Evolutionary conservation across 2,113 vertebrate genomes (phyloP), one percentile per base, ranked within the genome.

Genomic region (Atherinomorus stipes): DNA sequence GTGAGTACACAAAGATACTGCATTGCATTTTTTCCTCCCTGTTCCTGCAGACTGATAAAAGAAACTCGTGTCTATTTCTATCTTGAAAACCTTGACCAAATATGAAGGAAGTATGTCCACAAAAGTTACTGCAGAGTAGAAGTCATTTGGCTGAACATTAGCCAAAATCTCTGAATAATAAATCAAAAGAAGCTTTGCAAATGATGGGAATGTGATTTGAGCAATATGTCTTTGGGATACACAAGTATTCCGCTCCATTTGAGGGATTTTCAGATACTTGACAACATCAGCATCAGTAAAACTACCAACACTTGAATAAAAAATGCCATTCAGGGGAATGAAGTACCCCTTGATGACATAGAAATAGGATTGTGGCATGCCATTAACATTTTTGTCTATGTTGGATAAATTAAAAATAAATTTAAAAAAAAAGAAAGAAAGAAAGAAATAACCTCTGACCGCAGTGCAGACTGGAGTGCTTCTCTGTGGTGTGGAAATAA

Each of bases 71-170:
- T 73, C 71, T 42, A 67, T 47, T 71, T 42, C 74, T 12, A 38
- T 78, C 40, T 70, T 28, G 7, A 50, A 53, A 81, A 64, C 57
- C 64, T 74, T 83, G 77, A 73, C 65, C 47, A 59, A 69, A 49
- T 4, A 37, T 0, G 3, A 57, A 34, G 31, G 31, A 34, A 34
- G 31, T 7, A 34, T 34, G 31, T 8, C 31, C 8, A 34, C 31
- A 8, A 34, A 34, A 34, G 31, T 34, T 7, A 7, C 31, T 34
- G 31, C 31, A 34, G 31, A 40, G 18, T 22, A 18, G 16, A 53
- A 11, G 40, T 59, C 31, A 38, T 56, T 26, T 0, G 9, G 22
- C n/a, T 9, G 23, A 6, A 37, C 42, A 26, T n/a, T 21, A 23
- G 71, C n/a, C 25, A 45, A 47, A 47, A 74, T 53, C 64, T 71